Percentiles rank a stretch among this genome's conserved stretches.
Evolutionary conservation across 1,140 invertebrate species (phyloP).

Genomic region (Zaprionus ghesquierei): DNA sequence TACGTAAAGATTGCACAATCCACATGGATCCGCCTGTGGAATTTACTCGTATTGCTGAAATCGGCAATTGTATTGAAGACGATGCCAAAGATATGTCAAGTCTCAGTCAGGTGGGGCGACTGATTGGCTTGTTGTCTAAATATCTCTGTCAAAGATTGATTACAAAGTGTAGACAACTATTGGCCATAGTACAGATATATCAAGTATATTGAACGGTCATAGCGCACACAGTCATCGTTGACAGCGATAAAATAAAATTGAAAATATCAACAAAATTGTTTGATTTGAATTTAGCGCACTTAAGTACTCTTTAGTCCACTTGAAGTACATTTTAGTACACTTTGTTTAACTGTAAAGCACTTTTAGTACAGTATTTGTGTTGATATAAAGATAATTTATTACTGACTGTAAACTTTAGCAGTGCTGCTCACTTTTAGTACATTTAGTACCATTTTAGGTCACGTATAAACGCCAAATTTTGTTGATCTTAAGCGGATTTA

Average conservation of each 20-base stretch:
- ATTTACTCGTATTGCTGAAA: constrained; percentile 20
- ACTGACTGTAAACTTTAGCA: too few species aligned
- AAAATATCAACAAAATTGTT: neutral
- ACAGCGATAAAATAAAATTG: neutral
- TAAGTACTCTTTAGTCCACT: neutral
- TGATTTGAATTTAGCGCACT: neutral
- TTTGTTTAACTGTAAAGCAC: too few species aligned
- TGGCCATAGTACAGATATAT: neutral
- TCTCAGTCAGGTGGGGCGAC: constrained; percentile 1
- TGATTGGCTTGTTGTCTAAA: constrained; percentile 26
- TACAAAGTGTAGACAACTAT: neutral
- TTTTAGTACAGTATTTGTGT: neutral
- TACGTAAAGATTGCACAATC: constrained; percentile 43
- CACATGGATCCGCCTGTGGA: constrained; percentile 8
- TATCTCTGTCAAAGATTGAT: constrained; percentile 21
- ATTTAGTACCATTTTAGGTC: too few species aligned
- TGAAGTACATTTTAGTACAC: neutral
- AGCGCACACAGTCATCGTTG: neutral
- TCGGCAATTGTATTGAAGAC: constrained; percentile 19
- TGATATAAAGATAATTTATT: neutral
- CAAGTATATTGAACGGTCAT: neutral
- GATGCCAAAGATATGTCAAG: constrained; percentile 32
- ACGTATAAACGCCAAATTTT: too few species aligned
- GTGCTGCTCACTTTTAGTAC: too few species aligned
- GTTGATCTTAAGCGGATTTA: neutral